phyloP scores from a whole-genome alignment of 1,140 invertebrate genomes.

The Tetramorium alpestre region DNA sequence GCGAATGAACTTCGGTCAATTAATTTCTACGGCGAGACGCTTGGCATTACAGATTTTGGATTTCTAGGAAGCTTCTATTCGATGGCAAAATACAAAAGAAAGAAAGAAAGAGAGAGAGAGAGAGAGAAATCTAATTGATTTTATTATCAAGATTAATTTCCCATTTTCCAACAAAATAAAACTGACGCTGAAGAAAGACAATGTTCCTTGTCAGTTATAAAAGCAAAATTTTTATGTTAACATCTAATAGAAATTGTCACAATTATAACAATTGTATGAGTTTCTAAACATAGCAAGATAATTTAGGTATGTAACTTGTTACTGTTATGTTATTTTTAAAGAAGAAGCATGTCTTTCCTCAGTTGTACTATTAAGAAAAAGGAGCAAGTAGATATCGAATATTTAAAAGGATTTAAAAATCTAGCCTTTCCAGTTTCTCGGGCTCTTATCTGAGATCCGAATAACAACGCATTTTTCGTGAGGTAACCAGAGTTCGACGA shows the following conservation, averaged over 20 bases:
- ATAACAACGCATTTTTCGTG: neutral
- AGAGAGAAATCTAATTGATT: neutral
- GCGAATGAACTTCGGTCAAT: constrained; percentile 27
- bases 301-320: neutral
- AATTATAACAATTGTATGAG: neutral
- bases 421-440: neutral
- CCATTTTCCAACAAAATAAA: neutral
- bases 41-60: constrained; percentile 19
- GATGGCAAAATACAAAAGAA: neutral
- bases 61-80: neutral
- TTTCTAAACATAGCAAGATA: neutral
- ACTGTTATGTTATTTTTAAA: neutral
- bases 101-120: neutral
- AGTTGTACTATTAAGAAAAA: constrained; percentile 3
- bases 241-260: neutral
- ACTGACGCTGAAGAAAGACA: neutral
- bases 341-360: neutral
- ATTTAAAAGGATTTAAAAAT: neutral
- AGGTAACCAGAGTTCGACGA: neutral
- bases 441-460: neutral
- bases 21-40: constrained; percentile 12
- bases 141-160: neutral
- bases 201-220: neutral
- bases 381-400: neutral
- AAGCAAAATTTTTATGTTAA: neutral